Evolutionary conservation across 2,888 invertebrate species (phyloP).

Genomic region (Timema podura): DNA sequence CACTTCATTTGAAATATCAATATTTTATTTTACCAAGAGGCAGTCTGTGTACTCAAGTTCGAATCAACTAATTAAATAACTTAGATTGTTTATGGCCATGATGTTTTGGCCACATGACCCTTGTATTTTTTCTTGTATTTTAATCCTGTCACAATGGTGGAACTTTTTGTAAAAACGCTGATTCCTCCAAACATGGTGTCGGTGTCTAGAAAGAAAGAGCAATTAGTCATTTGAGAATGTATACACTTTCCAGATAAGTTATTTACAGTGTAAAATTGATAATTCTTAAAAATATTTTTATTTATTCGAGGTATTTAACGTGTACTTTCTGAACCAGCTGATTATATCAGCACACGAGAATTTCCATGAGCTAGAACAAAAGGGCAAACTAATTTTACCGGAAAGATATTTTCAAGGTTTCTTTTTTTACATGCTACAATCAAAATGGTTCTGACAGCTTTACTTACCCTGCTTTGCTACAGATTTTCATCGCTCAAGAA

Average conservation of each 20-base stretch:
- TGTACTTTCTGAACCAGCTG: no score
- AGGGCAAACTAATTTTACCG: no score
- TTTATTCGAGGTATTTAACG: no score
- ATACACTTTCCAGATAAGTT: conserved; percentile 11
- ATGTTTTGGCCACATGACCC: conserved; percentile 61
- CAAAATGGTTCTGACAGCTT: no score
- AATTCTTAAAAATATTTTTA: conserved; percentile 15
- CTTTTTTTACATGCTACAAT: no score
- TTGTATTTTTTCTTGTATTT: conserved; percentile 77
- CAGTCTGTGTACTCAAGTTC: background rate
- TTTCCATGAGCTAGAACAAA: no score
- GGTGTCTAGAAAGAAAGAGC: conserved; percentile 50
- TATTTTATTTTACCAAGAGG: no score
- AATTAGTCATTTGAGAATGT: conserved; percentile 24
- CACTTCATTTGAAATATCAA: no score
- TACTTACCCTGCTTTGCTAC: no score
- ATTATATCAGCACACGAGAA: no score
- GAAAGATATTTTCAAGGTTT: no score
- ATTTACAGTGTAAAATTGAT: conserved; percentile 8
- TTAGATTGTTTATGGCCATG: conserved; percentile 51
- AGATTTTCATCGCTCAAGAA: no score
- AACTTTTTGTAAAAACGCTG: conserved; percentile 80
- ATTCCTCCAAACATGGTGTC: conserved; percentile 69
- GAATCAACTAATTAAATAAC: conserved; percentile 1
- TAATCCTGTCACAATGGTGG: conserved; percentile 78